Conservation (phyloP, 2,797 vertebrate genomes). For the Anniella stebbinsi region DNA sequence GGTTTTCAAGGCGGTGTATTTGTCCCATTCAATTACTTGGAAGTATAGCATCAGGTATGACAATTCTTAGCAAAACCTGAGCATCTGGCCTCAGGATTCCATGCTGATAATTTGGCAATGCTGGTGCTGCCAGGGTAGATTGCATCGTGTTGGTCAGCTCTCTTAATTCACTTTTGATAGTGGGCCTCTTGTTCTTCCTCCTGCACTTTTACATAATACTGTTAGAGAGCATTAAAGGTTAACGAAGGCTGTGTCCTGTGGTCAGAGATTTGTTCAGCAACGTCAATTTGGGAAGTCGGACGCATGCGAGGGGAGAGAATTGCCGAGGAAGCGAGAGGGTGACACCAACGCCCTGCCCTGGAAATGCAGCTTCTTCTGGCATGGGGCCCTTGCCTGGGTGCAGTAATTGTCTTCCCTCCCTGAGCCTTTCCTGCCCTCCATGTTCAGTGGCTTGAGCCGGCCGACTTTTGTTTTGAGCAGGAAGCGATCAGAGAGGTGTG, state of each 20-base stretch:
- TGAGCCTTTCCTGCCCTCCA: slow-evolving; percentile 47
- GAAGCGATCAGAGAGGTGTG: slow-evolving; percentile 75
- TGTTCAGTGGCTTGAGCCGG: slow-evolving; percentile 53
- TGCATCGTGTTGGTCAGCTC: not conserved
- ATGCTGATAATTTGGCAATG: not conserved
- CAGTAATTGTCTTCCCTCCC: not conserved
- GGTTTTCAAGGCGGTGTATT: not conserved
- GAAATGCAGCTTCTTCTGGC: slow-evolving; percentile 63
- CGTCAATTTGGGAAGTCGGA: slow-evolving; percentile 50
- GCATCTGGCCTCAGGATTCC: not conserved
- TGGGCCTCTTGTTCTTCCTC: slow-evolving; percentile 29
- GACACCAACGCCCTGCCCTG: slow-evolving; percentile 26
- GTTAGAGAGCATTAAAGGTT: slow-evolving; percentile 71
- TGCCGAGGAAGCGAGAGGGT: slow-evolving; percentile 53
- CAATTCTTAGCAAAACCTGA: not conserved
- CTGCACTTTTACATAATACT: slow-evolving; percentile 61
- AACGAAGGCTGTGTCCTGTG: slow-evolving; percentile 62
- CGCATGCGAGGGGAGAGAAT: slow-evolving; percentile 43
- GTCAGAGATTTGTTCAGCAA: slow-evolving; percentile 49
- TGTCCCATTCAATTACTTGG: not conserved
- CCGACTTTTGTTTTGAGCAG: slow-evolving; percentile 69
- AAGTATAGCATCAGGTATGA: not conserved
- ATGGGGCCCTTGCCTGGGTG: not conserved
- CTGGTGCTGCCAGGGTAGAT: not conserved
- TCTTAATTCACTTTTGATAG: slow-evolving; percentile 47